A percentile compares a stretch with the other conserved stretches of the same genome.
phyloP scores from a whole-genome alignment of 2,888 invertebrate species.

The Lissonota sp. region DNA sequence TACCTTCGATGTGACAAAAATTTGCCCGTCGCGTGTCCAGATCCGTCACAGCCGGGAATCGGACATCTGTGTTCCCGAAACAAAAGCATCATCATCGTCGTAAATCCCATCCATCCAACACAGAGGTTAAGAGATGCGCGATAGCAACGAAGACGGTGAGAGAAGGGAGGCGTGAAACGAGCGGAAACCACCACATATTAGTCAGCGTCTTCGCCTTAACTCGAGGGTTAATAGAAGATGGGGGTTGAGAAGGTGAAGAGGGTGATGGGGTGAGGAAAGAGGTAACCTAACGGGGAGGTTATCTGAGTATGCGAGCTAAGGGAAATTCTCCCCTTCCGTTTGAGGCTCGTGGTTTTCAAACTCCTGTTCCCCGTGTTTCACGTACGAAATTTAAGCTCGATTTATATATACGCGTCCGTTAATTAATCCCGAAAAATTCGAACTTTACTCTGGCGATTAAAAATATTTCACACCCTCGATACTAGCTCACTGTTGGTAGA shows the following conservation, averaged over 20 bases:
- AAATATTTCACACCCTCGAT: not conserved
- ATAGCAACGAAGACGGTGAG: constrained; percentile 50
- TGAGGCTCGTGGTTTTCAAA: constrained; percentile 56
- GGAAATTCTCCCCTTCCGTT: constrained; percentile 63
- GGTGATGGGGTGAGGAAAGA: constrained; percentile 5
- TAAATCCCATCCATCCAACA: constrained; percentile 74
- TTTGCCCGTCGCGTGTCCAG: constrained; percentile 99
- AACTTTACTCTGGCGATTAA: not conserved
- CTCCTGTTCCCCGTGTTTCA: constrained; percentile 26
- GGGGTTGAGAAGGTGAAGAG: no score
- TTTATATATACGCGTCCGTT: constrained; percentile 15
- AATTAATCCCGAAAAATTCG: constrained; percentile 45
- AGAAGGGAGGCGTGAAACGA: constrained; percentile 81
- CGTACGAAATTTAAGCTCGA: constrained; percentile 34
- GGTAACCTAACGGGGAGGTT: not conserved
- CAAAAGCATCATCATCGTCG: constrained; percentile 69
- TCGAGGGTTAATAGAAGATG: constrained; percentile 74
- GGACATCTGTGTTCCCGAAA: constrained; percentile 89
- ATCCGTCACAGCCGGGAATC: constrained; percentile 98
- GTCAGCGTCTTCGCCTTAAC: constrained; percentile 81
- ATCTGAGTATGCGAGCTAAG: constrained; percentile 49
- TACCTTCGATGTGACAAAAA: constrained; percentile 99
- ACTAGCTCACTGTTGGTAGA: no score
- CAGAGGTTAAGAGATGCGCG: constrained; percentile 38
- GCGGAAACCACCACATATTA: constrained; percentile 83